A percentile compares a stretch with the other conserved stretches of the same genome.
Conservation (phyloP, 2,888 invertebrate species). For the Sceliomorpha sp. region DNA sequence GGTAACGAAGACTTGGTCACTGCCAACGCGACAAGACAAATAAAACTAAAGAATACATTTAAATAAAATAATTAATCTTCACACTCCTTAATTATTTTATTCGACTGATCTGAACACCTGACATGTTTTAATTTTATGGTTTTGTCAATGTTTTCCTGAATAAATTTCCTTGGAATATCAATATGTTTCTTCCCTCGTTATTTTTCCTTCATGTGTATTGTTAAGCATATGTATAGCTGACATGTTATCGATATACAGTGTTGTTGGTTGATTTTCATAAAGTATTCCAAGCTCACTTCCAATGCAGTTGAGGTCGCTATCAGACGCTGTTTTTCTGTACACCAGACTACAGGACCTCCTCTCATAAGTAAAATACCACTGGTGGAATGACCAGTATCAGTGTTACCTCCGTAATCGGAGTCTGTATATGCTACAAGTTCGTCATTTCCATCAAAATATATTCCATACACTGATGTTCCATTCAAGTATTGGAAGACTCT, state of each 20-base stretch:
- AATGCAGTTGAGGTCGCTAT: conserved; percentile 60
- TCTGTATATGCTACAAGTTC: conserved; percentile 49
- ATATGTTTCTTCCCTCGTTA: conserved; percentile 65
- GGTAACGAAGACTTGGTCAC: too few relatives aligned
- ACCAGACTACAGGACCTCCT: conserved; percentile 19
- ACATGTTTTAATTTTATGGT: conserved; percentile 61
- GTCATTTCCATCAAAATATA: conserved; percentile 57
- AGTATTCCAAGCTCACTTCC: conserved; percentile 56
- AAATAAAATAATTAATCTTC: too few relatives aligned
- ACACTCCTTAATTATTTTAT: too few relatives aligned
- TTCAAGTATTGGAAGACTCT: conserved; percentile 51
- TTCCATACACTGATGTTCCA: conserved; percentile 53
- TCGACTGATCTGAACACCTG: conserved; percentile 58
- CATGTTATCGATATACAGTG: conserved; percentile 61
- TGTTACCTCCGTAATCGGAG: conserved; percentile 41
- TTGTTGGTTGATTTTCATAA: conserved; percentile 54
- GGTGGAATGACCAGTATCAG: conserved; percentile 1
- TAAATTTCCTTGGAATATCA: conserved; percentile 59
- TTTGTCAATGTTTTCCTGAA: conserved; percentile 62
- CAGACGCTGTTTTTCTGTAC: too few relatives aligned
- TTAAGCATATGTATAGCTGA: conserved; percentile 65
- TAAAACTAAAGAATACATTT: too few relatives aligned
- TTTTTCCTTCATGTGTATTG: conserved; percentile 63
- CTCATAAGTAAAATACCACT: conserved; percentile 15
- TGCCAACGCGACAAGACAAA: too few relatives aligned